Evolutionary conservation across 2,888 invertebrate genomes (phyloP).

Genomic region (Escarpia spicata): DNA sequence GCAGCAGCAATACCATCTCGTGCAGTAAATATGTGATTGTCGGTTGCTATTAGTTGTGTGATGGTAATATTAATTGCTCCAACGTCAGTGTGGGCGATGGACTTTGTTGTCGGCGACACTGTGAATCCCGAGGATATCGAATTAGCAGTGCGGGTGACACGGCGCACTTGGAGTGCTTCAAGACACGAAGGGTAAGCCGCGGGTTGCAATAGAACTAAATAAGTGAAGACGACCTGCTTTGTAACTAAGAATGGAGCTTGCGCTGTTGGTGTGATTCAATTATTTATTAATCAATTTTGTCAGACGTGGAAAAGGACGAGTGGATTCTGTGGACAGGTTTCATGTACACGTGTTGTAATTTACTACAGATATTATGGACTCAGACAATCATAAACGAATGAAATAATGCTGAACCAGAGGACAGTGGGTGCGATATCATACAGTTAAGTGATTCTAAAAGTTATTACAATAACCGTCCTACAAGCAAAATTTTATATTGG

Average conservation of each 20-base stretch:
- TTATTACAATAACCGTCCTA: too few relatives aligned
- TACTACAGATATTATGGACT: too few relatives aligned
- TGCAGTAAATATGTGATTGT: not conserved
- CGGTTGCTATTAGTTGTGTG: not conserved
- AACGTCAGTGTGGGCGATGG: not conserved
- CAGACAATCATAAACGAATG: too few relatives aligned
- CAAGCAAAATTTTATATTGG: too few relatives aligned
- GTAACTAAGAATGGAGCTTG: not conserved
- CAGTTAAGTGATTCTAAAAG: too few relatives aligned
- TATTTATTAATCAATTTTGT: not conserved
- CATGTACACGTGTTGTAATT: too few relatives aligned
- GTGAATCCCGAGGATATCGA: not conserved
- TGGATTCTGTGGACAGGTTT: not conserved
- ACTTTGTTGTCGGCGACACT: not conserved
- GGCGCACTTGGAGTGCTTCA: not conserved
- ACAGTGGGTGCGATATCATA: too few relatives aligned
- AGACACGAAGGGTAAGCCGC: not conserved
- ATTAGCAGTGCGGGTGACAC: not conserved
- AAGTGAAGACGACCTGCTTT: not conserved
- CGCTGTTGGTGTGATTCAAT: not conserved
- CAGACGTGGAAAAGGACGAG: not conserved
- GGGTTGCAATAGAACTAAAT: not conserved
- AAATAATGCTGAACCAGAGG: too few relatives aligned
- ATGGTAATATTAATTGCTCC: not conserved
- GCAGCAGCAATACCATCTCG: too few relatives aligned